A percentile compares a stretch with the other conserved stretches of the same genome.
These are phyloP conservation scores for Hymenopus coronatus DNA, from an alignment of 2,888 invertebrate species.

Conservation along the genomic window DNA sequence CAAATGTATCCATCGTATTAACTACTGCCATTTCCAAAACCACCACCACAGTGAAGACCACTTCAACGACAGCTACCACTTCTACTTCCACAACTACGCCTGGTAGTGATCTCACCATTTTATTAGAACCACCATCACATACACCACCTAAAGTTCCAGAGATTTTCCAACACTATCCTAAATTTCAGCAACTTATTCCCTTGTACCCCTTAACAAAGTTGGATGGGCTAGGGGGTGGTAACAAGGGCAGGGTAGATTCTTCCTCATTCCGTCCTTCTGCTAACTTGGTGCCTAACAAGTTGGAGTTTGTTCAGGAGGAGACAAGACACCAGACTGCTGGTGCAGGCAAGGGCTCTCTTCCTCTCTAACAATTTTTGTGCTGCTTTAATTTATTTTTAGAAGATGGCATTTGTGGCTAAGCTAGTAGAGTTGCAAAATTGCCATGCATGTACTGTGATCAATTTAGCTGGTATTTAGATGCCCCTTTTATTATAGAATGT, in stretches of 20 bases:
- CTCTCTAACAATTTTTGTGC: neutral
- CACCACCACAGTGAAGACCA: neutral
- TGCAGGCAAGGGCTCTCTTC: slow-evolving; percentile 19
- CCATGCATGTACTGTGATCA: neutral
- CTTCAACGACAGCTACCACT: neutral
- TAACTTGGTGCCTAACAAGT: slow-evolving; percentile 24
- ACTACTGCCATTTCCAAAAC: neutral
- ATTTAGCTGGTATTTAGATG: neutral
- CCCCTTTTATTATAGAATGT: neutral
- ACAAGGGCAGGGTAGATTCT: slow-evolving; percentile 38
- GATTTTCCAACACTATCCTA: slow-evolving; percentile 70
- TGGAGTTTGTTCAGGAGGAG: slow-evolving; percentile 42
- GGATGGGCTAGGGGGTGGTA: neutral
- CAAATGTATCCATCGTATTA: neutral
- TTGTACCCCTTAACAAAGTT: slow-evolving; percentile 35
- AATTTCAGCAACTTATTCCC: slow-evolving; percentile 75
- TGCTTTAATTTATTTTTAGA: neutral
- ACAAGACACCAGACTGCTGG: slow-evolving; percentile 4
- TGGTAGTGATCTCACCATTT: slow-evolving; percentile 19
- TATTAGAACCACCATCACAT: slow-evolving; percentile 25
- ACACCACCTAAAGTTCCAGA: slow-evolving; percentile 58
- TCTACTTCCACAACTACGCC: neutral
- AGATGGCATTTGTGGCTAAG: neutral
- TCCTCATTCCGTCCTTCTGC: slow-evolving; percentile 22
- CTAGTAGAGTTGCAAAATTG: neutral